Percentiles rank a stretch among this genome's conserved stretches.
phyloP scores from a whole-genome alignment of 2,888 invertebrate species.

The Hemithea aestivaria region DNA sequence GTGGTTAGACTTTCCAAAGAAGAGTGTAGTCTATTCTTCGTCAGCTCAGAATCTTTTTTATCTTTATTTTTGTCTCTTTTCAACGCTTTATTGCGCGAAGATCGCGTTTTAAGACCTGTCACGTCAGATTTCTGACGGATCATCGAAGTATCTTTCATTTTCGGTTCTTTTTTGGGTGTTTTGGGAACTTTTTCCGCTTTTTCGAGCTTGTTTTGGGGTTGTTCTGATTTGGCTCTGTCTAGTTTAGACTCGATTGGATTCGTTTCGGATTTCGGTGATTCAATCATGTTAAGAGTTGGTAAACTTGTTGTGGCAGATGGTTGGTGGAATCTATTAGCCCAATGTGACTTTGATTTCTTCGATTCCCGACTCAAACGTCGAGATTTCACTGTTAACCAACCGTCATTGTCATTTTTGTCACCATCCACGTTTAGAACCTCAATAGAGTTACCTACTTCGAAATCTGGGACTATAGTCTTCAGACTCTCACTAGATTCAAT shows the following conservation, averaged over 20 bases:
- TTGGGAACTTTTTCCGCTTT: conserved; percentile 14
- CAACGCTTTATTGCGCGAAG: conserved; percentile 54
- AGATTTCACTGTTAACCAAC: conserved; percentile 94
- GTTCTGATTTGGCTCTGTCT: conserved; percentile 64
- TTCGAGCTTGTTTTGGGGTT: conserved; percentile 42
- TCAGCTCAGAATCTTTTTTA: conserved; percentile 50
- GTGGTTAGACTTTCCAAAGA: conserved; percentile 68
- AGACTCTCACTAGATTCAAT: conserved; percentile 74
- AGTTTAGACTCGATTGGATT: conserved; percentile 48
- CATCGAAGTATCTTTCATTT: conserved; percentile 53
- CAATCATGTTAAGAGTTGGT: conserved; percentile 83
- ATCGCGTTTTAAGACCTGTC: conserved; percentile 75
- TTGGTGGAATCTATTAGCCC: conserved; percentile 88
- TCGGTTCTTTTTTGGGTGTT: conserved; percentile 24
- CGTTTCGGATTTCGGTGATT: conserved; percentile 67
- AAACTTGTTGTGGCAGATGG: conserved; percentile 91
- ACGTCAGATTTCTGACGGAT: conserved; percentile 81
- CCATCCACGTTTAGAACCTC: conserved; percentile 71
- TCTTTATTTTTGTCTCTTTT: conserved; percentile 58
- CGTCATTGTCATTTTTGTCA: conserved; percentile 78
- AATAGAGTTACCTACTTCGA: conserved; percentile 59
- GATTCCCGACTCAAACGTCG: conserved; percentile 80
- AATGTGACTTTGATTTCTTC: conserved; percentile 81
- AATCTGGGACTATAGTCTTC: conserved; percentile 69
- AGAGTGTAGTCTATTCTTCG: conserved; percentile 65